A percentile compares a stretch with the other conserved stretches of the same genome.
Conservation (phyloP, 2,888 invertebrate species). For the Agriopis leucophaearia region DNA sequence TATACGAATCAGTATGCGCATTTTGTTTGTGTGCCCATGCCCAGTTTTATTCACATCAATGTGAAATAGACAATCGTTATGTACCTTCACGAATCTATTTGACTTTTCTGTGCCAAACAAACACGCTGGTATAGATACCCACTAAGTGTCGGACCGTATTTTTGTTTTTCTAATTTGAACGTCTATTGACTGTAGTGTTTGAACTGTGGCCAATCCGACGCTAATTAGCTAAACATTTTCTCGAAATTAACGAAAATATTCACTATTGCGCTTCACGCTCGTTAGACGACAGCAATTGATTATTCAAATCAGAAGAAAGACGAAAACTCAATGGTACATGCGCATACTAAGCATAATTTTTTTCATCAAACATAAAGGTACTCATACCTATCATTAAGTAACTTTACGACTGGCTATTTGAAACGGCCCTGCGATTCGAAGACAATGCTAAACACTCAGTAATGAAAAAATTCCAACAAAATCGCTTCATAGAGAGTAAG, state of each 20-base stretch:
- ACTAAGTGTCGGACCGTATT: slow-evolving; percentile 2
- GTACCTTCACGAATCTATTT: neutral
- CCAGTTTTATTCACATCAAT: slow-evolving; percentile 15
- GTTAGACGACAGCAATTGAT: slow-evolving; percentile 33
- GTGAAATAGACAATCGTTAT: slow-evolving; percentile 7
- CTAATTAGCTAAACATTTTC: slow-evolving; percentile 38
- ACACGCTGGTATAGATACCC: neutral
- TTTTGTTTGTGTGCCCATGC: slow-evolving; percentile 9
- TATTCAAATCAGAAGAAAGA: slow-evolving; percentile 30
- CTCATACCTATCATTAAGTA: neutral
- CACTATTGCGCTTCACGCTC: slow-evolving; percentile 32
- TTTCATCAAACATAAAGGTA: slow-evolving; percentile 2
- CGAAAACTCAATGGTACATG: neutral
- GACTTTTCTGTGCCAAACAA: slow-evolving; percentile 6
- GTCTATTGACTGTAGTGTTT: slow-evolving; percentile 24
- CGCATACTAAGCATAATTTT: neutral
- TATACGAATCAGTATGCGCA: slow-evolving; percentile 12
- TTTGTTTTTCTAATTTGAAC: slow-evolving; percentile 3
- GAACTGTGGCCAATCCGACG: slow-evolving; percentile 40
- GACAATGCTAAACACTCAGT: slow-evolving; percentile 29
- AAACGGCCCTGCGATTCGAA: slow-evolving; percentile 12
- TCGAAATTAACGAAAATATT: slow-evolving; percentile 34
- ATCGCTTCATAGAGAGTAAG: slow-evolving; percentile 21
- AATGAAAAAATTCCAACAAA: slow-evolving; percentile 30
- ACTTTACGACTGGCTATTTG: slow-evolving; percentile 16